Evolutionary conservation across 2,113 vertebrate genomes (phyloP), one percentile per base, ranked within the genome.

Genomic region (Sturnus vulgaris): DNA sequence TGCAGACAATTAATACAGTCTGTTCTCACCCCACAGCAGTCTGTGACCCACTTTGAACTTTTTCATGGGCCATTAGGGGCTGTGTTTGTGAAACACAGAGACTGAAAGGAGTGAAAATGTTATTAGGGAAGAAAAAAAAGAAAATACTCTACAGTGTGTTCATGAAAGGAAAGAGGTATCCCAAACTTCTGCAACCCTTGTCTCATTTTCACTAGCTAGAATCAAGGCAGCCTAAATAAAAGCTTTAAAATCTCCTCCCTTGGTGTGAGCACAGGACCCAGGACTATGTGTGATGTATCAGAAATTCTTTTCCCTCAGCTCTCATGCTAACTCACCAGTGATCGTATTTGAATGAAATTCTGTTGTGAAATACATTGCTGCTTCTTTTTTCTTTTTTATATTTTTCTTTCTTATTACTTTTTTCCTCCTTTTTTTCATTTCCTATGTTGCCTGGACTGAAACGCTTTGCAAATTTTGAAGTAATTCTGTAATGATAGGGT

Each of bases 1-100:
- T 70, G 88, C 92, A 95, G 79, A 96, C 79, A 93, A 96, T 94
- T 96, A 95, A 97, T 94, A 77, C 68, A 55, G 80, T 92, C 95
- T 97, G 95, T 96, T 95, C 88, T 94, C 95, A 90, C 92, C 68
- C 92, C 82, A 77, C 71, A 83, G 90, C 88, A 86, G 76, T 70
- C 92, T 93, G 68, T 94, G 95, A 93, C 90, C 88, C 4, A 3
- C 95, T 95, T 93, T 93, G 90, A 95, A 96, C 80, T 52, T 93
- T 83, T 92, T 92, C 79, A 90, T 77, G 55, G 84, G 76, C 47
- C 86, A 60, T 66, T 33, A 61, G 91, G 64, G 94, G 9, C 76
- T 6, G 1, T 33, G 55, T 63, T 87, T 63, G 19, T 90, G 75
- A 81, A 91, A 91, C 20, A 63, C 18, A 76, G 57, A 60, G 56